Evolutionary conservation across 2,113 vertebrate genomes (phyloP), one percentile per base, ranked within the genome.

Genomic region (Grallaria varia): DNA sequence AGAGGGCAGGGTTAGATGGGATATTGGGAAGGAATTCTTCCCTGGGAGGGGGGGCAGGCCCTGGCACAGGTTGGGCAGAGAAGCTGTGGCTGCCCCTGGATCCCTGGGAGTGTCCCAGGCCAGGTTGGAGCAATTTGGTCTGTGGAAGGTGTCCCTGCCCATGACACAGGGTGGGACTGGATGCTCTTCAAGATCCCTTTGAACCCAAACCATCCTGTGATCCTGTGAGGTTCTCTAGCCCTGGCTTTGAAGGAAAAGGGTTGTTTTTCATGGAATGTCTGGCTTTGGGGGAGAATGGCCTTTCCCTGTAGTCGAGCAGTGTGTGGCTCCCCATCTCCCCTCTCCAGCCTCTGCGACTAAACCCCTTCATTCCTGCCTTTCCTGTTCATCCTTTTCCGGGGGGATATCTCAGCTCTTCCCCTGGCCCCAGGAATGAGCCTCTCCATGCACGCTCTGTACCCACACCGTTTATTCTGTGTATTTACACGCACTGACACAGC

Each of bases 401-500:
- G 19, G 39, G 5, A 0, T 5, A 0, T 39, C 40, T 5, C 20
- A 11, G 11, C 2, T 7, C 40, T 30, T 13, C 1, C 40, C 47
- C 14, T n/a, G 1, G 31, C 15, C 63, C 49, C 78, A 10, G 5
- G 3, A 75, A 52, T 0, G 42, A 72, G 33, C 42, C n/a, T 7
- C 44, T 25, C 3, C 6, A 3, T 1, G 6, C 17, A 6, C 30
- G 0, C 33, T 18, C 58, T 9, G 2, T 44, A 56, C 19, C 3
- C 63, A 90, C 10, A 22, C 49, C 8, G 0, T 96, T 97, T 97
- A 97, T 97, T 97, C 47, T 27, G 53, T 23, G 17, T 84, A 15
- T 90, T 35, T 90, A 94, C 91, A 42, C 53, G 19, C 77, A 33
- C 66, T 79, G 42, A 86, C 89, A 68, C 40, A 4, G 2, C 7